Base-by-base conservation (phyloP, 1,140 invertebrate species). In the Nomia melanderi region DNA sequence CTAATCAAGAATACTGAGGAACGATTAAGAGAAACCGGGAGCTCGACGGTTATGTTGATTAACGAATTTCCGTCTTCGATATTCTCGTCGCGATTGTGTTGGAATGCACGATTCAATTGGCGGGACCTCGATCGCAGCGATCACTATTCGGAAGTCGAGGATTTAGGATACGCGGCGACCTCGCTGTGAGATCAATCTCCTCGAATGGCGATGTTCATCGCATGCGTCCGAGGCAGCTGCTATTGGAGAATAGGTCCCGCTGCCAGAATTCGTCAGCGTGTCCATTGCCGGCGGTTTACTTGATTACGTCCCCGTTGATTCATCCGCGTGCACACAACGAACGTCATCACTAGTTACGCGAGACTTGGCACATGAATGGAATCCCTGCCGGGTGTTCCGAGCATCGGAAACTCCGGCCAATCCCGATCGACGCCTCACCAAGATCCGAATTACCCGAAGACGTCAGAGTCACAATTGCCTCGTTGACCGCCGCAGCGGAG, bases 321-420 rank as follows among this genome's bases (percentile, higher is more conserved):
- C 78, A 83, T 80, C 81, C 77, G 44, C 50, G 66, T 64, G 65
- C 64, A 84, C 69, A 66, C 73, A 77, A 77, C 78, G 54, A 71
- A 79, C 66, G 77, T 83, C 81, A 83, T 69, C 66, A 76, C 67
- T 77, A 69, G 82, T 80, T 79, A 80, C 73, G 76, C 57, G 69
- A 70, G 67, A 62, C 66, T 75, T 83, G 71, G 57, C 66, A 53
- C 72, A 50, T 77, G 81, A 84, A 84, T 84, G 54, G 81, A 69
- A 33, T 79, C 39, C 47, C 67, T 29, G 39, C 5, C 64, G 63
- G 63, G 57, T 73, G 81, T 77, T 29, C 62, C 67, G 56, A 27
- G 9, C 80, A 71, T 57, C 66, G 41, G 50, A 53, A 62, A 66
- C 60, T 64, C 14, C 39, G 72, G 80, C 80, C 81, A 53, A 57